Percentiles rank a stretch among this genome's conserved stretches.
phyloP scores from a whole-genome alignment of 2,113 vertebrate species.

The Nycticorax nycticorax region DNA sequence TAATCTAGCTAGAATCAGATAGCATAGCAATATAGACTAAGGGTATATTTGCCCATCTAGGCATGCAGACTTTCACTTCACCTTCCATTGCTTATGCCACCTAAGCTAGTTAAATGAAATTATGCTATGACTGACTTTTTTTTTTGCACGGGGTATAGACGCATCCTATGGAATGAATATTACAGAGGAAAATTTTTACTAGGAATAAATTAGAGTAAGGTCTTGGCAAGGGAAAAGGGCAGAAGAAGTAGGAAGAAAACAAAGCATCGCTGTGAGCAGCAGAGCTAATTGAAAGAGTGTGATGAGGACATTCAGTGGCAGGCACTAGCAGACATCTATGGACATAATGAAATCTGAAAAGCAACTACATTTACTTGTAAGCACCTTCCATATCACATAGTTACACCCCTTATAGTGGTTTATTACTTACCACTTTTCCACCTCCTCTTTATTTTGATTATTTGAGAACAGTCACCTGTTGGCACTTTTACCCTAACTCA shows the following conservation, averaged over 20 bases:
- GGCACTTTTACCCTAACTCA: neutral
- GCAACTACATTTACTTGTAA: neutral
- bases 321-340: neutral
- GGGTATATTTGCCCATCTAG: neutral
- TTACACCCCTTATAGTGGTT: neutral
- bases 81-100: neutral
- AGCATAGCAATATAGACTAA: neutral
- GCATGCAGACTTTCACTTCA: neutral
- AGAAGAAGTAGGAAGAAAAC: neutral
- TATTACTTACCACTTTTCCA: neutral
- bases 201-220: neutral
- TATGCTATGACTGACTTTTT: neutral
- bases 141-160: neutral
- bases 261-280: neutral
- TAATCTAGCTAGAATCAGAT: neutral
- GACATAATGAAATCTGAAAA: neutral
- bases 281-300: neutral
- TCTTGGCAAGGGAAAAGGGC: neutral
- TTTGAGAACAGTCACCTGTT: neutral
- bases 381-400: neutral
- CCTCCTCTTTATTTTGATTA: neutral
- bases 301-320: neutral
- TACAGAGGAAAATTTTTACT: neutral
- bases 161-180: neutral
- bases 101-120: neutral